These are phyloP conservation scores for Adelges cooleyi DNA, from an alignment of 1,140 invertebrate genomes.

Conservation along the genomic window DNA sequence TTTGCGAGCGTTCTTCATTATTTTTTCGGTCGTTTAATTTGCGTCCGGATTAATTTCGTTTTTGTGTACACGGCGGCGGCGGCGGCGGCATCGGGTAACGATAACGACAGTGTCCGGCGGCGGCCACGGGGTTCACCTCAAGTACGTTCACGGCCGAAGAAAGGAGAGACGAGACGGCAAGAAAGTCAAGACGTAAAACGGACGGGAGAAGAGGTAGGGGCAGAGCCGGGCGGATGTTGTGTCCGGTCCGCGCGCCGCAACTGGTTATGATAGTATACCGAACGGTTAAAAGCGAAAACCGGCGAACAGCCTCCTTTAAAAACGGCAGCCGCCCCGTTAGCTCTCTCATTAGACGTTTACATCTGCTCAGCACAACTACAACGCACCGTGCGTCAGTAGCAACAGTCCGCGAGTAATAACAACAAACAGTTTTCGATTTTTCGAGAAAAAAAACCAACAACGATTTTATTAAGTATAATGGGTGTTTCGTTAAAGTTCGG, in stretches of 20 bases:
- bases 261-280: background rate
- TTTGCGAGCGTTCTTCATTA: too few species aligned
- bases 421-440: background rate
- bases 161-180: background rate
- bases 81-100: background rate
- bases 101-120: background rate
- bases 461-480: too few species aligned
- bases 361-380: conserved; percentile 12
- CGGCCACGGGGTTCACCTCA: too few species aligned
- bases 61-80: too few species aligned
- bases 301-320: conserved; percentile 13
- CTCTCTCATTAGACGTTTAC: conserved; percentile 2
- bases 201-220: background rate
- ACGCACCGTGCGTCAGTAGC: background rate
- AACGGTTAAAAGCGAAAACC: conserved; percentile 12
- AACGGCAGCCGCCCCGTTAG: conserved; percentile 8
- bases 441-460: too few species aligned
- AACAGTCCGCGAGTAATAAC: background rate
- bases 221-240: conserved; percentile 2
- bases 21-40: too few species aligned
- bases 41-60: too few species aligned
- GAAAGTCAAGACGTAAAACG: conserved; percentile 6
- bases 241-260: conserved; percentile 12
- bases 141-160: conserved; percentile 16
- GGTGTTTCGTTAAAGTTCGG: conserved; percentile 14